phyloP scores from a whole-genome alignment of 1,140 invertebrate species.

The Pseudomyrmex gracilis region DNA sequence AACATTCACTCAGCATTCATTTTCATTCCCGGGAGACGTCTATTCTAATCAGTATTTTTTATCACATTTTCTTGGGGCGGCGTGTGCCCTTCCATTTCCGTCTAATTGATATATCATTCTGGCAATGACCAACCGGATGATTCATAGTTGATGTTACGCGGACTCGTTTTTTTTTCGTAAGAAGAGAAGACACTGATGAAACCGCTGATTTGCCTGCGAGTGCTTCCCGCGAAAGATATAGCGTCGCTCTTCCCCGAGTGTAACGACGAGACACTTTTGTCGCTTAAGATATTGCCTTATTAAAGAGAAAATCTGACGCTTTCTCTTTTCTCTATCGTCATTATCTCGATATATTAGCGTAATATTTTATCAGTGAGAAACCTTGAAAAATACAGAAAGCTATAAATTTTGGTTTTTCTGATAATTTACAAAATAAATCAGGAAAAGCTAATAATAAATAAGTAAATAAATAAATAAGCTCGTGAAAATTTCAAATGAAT shows the following conservation, averaged over 20 bases:
- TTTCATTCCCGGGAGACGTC: conserved; percentile 1
- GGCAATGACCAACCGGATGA: conserved; percentile 46
- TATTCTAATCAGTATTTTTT: conserved; percentile 31
- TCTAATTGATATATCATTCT: conserved; percentile 68
- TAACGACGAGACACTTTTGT: conserved; percentile 63
- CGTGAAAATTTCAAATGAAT: no score
- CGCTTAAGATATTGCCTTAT: conserved; percentile 71
- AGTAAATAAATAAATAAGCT: no score
- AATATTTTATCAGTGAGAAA: not conserved
- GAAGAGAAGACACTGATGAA: conserved; percentile 67
- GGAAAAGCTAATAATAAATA: no score
- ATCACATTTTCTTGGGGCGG: not conserved
- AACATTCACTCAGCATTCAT: conserved; percentile 15
- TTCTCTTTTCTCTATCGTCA: conserved; percentile 47
- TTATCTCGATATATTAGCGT: conserved; percentile 56
- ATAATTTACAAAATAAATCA: no score
- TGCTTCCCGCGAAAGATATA: conserved; percentile 36
- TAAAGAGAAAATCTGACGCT: conserved; percentile 70
- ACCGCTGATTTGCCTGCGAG: conserved; percentile 33
- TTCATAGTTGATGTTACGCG: conserved; percentile 58
- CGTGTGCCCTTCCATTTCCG: conserved; percentile 23
- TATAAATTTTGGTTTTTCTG: no score
- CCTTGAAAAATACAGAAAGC: not conserved
- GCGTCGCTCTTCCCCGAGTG: conserved; percentile 51
- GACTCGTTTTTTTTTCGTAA: conserved; percentile 8